Percentiles rank a stretch among this genome's conserved stretches.
Conservation (phyloP, 2,113 vertebrate genomes). For the Megaceryle maxima region DNA sequence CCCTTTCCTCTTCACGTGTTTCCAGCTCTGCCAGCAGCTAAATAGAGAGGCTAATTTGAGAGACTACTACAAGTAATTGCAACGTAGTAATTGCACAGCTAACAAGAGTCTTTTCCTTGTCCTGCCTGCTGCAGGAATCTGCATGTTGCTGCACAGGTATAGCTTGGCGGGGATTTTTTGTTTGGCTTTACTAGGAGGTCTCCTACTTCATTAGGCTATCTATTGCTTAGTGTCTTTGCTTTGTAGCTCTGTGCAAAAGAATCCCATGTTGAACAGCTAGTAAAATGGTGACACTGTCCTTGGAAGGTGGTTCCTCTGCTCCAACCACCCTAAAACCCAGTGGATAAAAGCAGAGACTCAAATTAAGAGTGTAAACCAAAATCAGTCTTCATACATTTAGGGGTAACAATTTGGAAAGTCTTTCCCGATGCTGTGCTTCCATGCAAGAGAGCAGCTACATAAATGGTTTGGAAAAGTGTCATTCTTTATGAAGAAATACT, state of each 20-base stretch:
- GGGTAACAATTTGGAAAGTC: constrained; percentile 24
- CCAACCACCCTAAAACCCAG: neutral
- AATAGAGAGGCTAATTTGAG: constrained; percentile 14
- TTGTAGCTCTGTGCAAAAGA: neutral
- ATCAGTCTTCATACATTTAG: neutral
- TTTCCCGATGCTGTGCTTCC: neutral
- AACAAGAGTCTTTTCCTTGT: neutral
- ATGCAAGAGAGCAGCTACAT: constrained; percentile 40
- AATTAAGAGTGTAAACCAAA: neutral
- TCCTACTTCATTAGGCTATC: neutral
- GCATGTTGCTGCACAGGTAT: neutral
- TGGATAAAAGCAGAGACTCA: neutral
- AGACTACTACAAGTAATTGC: neutral
- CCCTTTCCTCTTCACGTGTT: neutral
- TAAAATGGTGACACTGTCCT: neutral
- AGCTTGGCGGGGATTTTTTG: neutral
- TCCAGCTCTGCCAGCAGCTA: constrained; percentile 19
- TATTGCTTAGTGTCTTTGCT: neutral
- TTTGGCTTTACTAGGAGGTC: neutral
- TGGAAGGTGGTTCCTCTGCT: neutral
- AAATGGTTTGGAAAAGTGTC: constrained; percentile 73
- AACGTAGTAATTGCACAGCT: neutral
- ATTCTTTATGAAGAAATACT: constrained; percentile 81
- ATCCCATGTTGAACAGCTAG: neutral
- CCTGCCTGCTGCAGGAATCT: constrained; percentile 11